These are phyloP conservation scores for Cremastinae sp. DNA, from an alignment of 2,888 invertebrate genomes.

Conservation along the genomic window DNA sequence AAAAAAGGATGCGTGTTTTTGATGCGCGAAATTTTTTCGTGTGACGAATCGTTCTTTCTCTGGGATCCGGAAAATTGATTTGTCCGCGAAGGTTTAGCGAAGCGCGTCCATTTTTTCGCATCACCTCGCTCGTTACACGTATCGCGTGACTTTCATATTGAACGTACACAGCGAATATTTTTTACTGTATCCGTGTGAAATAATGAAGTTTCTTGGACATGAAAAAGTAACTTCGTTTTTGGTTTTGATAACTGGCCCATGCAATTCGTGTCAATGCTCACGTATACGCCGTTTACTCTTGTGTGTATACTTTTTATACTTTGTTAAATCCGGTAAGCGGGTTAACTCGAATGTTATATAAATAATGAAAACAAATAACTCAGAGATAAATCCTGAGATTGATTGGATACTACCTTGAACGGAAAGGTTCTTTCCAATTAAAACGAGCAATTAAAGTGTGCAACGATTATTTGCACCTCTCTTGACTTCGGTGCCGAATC, in stretches of 20 bases:
- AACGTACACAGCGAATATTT: background rate
- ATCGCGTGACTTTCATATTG: background rate
- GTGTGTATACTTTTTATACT: background rate
- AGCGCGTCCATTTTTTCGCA: background rate
- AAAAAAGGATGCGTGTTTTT: conserved; percentile 34
- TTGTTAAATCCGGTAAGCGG: background rate
- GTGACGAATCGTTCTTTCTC: conserved; percentile 29
- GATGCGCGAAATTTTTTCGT: conserved; percentile 47
- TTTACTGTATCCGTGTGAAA: background rate
- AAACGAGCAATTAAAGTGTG: conserved; percentile 28
- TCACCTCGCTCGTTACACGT: conserved; percentile 1
- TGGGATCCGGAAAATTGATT: conserved; percentile 33
- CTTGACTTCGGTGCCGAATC: too few relatives aligned
- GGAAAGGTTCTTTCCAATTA: conserved; percentile 27
- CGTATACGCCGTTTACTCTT: background rate
- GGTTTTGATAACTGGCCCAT: conserved; percentile 22
- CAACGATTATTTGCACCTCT: conserved; percentile 2
- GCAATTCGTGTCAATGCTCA: background rate
- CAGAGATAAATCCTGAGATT: conserved; percentile 19
- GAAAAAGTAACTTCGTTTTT: conserved; percentile 13
- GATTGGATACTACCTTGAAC: conserved; percentile 1
- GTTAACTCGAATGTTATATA: background rate
- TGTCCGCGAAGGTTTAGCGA: conserved; percentile 15
- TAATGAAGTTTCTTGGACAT: conserved; percentile 20
- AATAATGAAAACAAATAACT: conserved; percentile 3